Evolutionary conservation across 2,888 invertebrate genomes (phyloP).

Genomic region (Tetragnatha montana): DNA sequence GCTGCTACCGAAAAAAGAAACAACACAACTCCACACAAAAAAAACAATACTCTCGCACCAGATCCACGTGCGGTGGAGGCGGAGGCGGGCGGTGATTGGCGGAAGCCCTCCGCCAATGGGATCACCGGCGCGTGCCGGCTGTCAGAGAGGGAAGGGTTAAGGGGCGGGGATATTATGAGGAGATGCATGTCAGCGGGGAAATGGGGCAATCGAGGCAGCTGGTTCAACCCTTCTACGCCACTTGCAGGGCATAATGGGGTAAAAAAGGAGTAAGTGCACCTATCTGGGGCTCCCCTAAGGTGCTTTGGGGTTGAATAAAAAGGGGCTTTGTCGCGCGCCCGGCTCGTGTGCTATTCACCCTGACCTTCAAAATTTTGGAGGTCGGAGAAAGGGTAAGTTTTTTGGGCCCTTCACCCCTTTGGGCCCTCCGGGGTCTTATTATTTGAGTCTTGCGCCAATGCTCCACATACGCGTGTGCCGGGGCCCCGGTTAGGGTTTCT

Average conservation of each 20-base stretch:
- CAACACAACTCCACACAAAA: constrained; percentile 3
- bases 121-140: constrained; percentile 48
- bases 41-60: background rate
- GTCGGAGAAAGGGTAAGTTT: constrained; percentile 44
- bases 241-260: constrained; percentile 38
- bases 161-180: constrained; percentile 35
- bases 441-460: background rate
- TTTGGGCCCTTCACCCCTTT: background rate
- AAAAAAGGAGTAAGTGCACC: constrained; percentile 47
- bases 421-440: background rate
- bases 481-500: background rate
- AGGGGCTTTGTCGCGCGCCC: constrained; percentile 43
- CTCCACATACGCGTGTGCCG: background rate
- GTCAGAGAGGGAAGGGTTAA: constrained; percentile 60
- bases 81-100: constrained; percentile 17
- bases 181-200: constrained; percentile 65
- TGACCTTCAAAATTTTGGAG: constrained; percentile 54
- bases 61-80: constrained; percentile 20
- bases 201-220: constrained; percentile 50
- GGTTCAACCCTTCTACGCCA: constrained; percentile 50
- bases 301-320: constrained; percentile 25
- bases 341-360: constrained; percentile 52
- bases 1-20: constrained; percentile 29
- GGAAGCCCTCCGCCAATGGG: constrained; percentile 29
- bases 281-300: constrained; percentile 14